Conservation (phyloP, 2,113 vertebrate species). For the Xiphias gladius region DNA sequence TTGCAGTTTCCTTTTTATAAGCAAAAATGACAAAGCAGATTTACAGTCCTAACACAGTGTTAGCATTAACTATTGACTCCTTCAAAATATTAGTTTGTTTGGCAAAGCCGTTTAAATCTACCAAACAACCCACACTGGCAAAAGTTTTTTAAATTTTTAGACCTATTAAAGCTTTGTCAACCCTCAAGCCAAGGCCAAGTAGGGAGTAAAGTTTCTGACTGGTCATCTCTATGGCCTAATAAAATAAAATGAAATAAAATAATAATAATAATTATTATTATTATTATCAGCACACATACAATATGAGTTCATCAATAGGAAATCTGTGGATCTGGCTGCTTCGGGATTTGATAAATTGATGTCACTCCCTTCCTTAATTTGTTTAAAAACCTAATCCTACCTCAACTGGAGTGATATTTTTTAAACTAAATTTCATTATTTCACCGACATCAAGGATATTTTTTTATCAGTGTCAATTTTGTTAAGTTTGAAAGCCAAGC, state of each 20-base stretch:
- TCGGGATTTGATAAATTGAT: constrained; percentile 5
- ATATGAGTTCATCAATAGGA: constrained; percentile 27
- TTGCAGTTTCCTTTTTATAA: constrained; percentile 19
- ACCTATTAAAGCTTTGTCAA: constrained; percentile 16
- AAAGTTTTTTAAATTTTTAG: not conserved
- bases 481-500: not conserved
- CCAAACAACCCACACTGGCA: not conserved
- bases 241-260: not conserved
- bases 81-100: constrained; percentile 11
- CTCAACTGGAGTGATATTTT: constrained; percentile 10
- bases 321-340: not conserved
- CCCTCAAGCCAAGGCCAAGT: not conserved
- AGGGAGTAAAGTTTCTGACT: constrained; percentile 12
- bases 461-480: constrained; percentile 22
- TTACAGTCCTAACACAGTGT: constrained; percentile 32
- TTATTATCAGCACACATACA: not conserved
- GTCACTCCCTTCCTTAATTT: not conserved
- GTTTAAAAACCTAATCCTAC: not conserved
- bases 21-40: constrained; percentile 38
- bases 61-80: constrained; percentile 7
- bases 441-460: not conserved
- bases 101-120: constrained; percentile 6
- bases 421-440: not conserved
- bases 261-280: no score
- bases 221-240: not conserved